Percentiles rank a stretch among this genome's conserved stretches.
Conservation (phyloP, 2,888 invertebrate species). For the Euphydryas editha region DNA sequence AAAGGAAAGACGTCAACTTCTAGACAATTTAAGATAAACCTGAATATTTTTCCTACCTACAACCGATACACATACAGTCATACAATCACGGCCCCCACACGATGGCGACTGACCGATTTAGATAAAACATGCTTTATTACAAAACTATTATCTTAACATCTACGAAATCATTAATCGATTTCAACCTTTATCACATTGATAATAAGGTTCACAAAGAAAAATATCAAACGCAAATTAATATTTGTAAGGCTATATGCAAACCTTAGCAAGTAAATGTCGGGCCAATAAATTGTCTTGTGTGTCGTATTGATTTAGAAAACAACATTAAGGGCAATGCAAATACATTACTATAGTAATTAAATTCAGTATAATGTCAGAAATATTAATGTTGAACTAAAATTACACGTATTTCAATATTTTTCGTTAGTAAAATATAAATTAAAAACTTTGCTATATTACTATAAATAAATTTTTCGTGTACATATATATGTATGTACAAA, state of each 20-base stretch:
- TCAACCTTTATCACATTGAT: slow-evolving; percentile 17
- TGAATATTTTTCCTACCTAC: slow-evolving; percentile 53
- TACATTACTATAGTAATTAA: slow-evolving; percentile 2
- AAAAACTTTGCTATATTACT: too few relatives aligned
- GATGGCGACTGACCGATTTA: slow-evolving; percentile 71
- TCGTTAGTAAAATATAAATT: background rate
- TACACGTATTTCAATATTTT: background rate
- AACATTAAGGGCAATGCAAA: slow-evolving; percentile 54
- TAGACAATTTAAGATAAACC: slow-evolving; percentile 18
- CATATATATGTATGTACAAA: too few relatives aligned
- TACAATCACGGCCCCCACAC: slow-evolving; percentile 68
- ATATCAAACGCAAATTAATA: slow-evolving; percentile 19
- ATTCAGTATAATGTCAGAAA: background rate
- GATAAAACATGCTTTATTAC: slow-evolving; percentile 61
- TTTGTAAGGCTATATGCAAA: slow-evolving; percentile 57
- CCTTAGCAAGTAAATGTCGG: slow-evolving; percentile 63
- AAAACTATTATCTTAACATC: slow-evolving; percentile 42
- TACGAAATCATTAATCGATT: slow-evolving; percentile 22
- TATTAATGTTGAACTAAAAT: background rate
- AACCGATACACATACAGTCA: slow-evolving; percentile 65
- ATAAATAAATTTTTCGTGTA: too few relatives aligned
- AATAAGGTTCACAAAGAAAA: slow-evolving; percentile 29
- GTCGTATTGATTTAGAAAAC: slow-evolving; percentile 62
- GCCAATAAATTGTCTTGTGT: slow-evolving; percentile 60
- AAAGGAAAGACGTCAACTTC: too few relatives aligned